Evolutionary conservation across 2,888 invertebrate species (phyloP).

Genomic region (Limnephilus rhombicus): DNA sequence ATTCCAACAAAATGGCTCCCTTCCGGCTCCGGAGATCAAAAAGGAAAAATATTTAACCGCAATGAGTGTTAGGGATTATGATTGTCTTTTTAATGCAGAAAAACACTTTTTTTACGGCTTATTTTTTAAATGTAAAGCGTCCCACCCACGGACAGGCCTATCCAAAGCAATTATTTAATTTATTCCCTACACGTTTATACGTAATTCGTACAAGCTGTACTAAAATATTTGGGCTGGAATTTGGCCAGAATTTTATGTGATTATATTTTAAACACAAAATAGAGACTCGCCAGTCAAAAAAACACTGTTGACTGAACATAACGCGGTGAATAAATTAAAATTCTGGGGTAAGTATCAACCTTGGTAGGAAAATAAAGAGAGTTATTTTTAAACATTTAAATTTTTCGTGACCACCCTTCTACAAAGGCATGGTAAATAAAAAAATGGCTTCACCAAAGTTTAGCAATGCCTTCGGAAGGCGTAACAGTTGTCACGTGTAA

Average conservation of each 20-base stretch:
- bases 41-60: constrained; percentile 63
- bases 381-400: neutral
- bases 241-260: constrained; percentile 7
- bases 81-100: constrained; percentile 61
- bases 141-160: neutral
- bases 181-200: constrained; percentile 28
- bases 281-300: neutral
- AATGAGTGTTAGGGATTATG: constrained; percentile 62
- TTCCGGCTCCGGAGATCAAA: constrained; percentile 58
- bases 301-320: neutral
- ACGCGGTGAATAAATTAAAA: constrained; percentile 1
- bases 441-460: too few relatives aligned
- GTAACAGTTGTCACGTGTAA: too few relatives aligned
- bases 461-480: too few relatives aligned
- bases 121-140: constrained; percentile 18
- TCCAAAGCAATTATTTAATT: constrained; percentile 39
- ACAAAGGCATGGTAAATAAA: neutral
- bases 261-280: neutral
- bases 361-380: neutral
- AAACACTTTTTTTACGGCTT: constrained; percentile 43
- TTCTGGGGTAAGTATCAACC: neutral
- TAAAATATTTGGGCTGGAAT: constrained; percentile 42
- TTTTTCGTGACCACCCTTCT: neutral
- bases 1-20: constrained; percentile 62
- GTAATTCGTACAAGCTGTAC: constrained; percentile 13